These are phyloP conservation scores for Timema cristinae DNA, from an alignment of 2,888 invertebrate species.

Conservation along the genomic window DNA sequence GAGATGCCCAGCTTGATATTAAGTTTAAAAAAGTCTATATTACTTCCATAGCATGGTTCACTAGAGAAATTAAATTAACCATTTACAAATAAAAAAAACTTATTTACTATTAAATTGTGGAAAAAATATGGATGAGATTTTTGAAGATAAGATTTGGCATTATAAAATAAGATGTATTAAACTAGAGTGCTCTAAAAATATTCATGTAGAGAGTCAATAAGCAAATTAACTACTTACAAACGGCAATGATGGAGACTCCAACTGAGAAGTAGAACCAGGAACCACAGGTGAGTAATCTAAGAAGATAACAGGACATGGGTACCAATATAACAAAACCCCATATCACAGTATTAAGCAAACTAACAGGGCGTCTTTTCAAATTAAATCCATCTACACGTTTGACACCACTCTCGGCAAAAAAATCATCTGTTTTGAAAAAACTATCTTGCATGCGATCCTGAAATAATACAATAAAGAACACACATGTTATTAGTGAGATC, in stretches of 20 bases:
- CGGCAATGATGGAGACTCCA: slow-evolving; percentile 63
- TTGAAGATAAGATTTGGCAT: too few species aligned
- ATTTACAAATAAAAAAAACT: slow-evolving; percentile 1
- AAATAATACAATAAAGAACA: slow-evolving; percentile 33
- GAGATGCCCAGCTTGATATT: background rate
- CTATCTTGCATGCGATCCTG: slow-evolving; percentile 72
- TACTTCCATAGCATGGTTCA: slow-evolving; percentile 15
- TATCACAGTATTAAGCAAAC: slow-evolving; percentile 64
- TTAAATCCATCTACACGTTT: slow-evolving; percentile 57
- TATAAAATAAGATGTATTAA: too few species aligned
- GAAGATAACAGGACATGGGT: slow-evolving; percentile 67
- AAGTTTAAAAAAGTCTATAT: slow-evolving; percentile 5
- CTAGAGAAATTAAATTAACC: slow-evolving; percentile 4
- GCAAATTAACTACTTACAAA: slow-evolving; percentile 63
- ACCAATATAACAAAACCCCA: slow-evolving; percentile 67
- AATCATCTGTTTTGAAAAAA: slow-evolving; percentile 70
- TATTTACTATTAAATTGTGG: background rate
- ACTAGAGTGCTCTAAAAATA: too few species aligned
- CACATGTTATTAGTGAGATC: background rate
- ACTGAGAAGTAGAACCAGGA: slow-evolving; percentile 65
- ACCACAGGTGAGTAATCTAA: slow-evolving; percentile 66
- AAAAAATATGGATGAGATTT: too few species aligned
- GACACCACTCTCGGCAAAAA: slow-evolving; percentile 71
- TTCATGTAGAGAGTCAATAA: too few species aligned
- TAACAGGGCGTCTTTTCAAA: slow-evolving; percentile 57